A percentile compares a stretch with the other conserved stretches of the same genome.
phyloP scores from a whole-genome alignment of 2,888 invertebrate genomes.

The Pristionchus arcanus region DNA sequence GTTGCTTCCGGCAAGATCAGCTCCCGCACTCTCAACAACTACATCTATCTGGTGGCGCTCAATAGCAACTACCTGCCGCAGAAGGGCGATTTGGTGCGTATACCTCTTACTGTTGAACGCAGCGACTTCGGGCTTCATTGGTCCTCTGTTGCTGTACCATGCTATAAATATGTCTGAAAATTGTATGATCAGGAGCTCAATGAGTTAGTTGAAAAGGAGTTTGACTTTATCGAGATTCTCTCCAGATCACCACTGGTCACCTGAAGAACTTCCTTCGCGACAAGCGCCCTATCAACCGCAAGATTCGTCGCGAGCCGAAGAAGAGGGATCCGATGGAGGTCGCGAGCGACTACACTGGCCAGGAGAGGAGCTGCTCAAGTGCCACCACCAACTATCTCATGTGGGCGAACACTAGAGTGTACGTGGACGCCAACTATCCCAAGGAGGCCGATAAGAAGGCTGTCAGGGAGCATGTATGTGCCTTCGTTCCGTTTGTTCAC shows the following conservation, averaged over 20 bases:
- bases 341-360: background rate
- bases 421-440: conserved; percentile 71
- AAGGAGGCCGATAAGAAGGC: conserved; percentile 55
- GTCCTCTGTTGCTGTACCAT: too few relatives aligned
- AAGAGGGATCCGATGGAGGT: background rate
- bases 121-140: too few relatives aligned
- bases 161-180: too few relatives aligned
- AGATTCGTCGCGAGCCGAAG: conserved; percentile 17
- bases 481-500: too few relatives aligned
- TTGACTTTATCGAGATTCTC: background rate
- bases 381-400: conserved; percentile 22
- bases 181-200: too few relatives aligned
- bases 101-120: too few relatives aligned
- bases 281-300: conserved; percentile 15
- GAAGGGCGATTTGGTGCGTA: background rate
- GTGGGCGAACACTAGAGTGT: conserved; percentile 73
- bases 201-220: too few relatives aligned
- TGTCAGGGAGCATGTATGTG: conserved; percentile 64
- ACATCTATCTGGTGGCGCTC: background rate
- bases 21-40: conserved; percentile 50
- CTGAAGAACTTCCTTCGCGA: background rate
- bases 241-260: background rate
- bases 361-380: background rate
- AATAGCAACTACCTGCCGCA: background rate
- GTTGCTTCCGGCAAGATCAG: background rate